Base-by-base conservation (phyloP, 2,113 vertebrate genomes). In the Callaeas wilsoni region DNA sequence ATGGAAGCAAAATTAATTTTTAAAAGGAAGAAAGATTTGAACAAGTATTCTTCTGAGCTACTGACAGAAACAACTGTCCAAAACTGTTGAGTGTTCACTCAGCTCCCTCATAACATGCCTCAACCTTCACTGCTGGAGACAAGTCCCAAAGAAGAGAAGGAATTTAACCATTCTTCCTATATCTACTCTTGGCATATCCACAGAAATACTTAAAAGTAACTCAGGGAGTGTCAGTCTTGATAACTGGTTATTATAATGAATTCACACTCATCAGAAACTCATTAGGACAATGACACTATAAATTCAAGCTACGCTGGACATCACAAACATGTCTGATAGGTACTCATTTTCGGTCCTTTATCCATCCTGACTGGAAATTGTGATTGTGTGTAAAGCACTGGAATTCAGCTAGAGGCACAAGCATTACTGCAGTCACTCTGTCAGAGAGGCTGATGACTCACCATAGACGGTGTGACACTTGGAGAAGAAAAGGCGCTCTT, bases 401-500 rank as follows among this genome's bases (percentile, higher is more conserved):
- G 75, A 92, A 93, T 90, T 49, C 88, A 93, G 76, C 92, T 49
- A 23, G 76, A 70, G 73, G 89, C 89, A 89, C 68, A 80, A 69
- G 52, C 22, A 44, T 69, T 53, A 42, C 39, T 70, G 46, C 42
- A 86, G 46, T 30, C 56, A 19, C 65, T 65, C 73, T 95, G 86
- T 67, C 81, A 81, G 82, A 55, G 70, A 73, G 70, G 80, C 0
- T 67, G 60, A 56, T 81, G 69, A 97, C 98, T 98, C 92, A 99
- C 99, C 99, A n/a, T 99, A 99, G 47, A 99, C 98, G 0, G 99
- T 98, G 97, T 99, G 99, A 93, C 99, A 99, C 97, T 99, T 99
- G 3, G 99, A 98, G 97, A 99, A 99, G 97, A 99, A 99, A 81
- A 98, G 98, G 1, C 97, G 97, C 53, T 99, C 99, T 85, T 99